These are phyloP conservation scores for Arge pagana DNA, from an alignment of 2,888 invertebrate species.

Conservation along the genomic window DNA sequence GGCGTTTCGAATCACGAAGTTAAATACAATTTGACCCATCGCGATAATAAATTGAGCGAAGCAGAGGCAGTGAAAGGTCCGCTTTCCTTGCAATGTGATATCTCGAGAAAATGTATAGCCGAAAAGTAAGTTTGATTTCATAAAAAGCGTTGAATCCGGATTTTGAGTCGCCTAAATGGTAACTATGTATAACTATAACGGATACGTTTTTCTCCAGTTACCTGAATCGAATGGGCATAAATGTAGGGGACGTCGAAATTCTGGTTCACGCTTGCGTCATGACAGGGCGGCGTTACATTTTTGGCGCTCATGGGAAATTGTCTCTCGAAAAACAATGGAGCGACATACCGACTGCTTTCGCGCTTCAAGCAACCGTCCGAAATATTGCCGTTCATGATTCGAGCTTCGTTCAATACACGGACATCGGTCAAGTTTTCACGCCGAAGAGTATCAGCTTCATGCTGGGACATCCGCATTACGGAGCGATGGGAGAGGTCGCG, in stretches of 20 bases:
- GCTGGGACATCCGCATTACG: slow-evolving; percentile 80
- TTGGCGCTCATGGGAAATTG: slow-evolving; percentile 66
- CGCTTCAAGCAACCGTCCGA: slow-evolving; percentile 70
- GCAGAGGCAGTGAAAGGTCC: slow-evolving; percentile 36
- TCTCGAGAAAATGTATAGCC: slow-evolving; percentile 61
- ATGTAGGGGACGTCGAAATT: slow-evolving; percentile 69
- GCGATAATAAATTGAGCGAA: slow-evolving; percentile 31
- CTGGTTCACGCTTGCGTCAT: slow-evolving; percentile 75
- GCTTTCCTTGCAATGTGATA: slow-evolving; percentile 31
- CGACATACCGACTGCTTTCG: slow-evolving; percentile 65
- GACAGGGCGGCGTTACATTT: slow-evolving; percentile 69
- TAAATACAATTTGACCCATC: slow-evolving; percentile 24
- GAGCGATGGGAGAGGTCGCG: slow-evolving; percentile 74
- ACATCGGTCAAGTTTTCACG: slow-evolving; percentile 70
- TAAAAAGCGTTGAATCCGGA: background rate
- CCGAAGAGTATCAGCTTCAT: slow-evolving; percentile 73
- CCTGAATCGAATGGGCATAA: slow-evolving; percentile 76
- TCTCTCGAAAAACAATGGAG: slow-evolving; percentile 77
- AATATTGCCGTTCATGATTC: slow-evolving; percentile 61
- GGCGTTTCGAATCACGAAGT: slow-evolving; percentile 65
- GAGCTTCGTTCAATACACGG: slow-evolving; percentile 54
- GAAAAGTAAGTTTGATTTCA: slow-evolving; percentile 66
- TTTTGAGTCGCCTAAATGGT: background rate
- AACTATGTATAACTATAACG: slow-evolving; percentile 5
- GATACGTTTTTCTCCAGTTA: slow-evolving; percentile 61